Conservation (phyloP, 2,797 vertebrate genomes). For the Acrossocheilus wenchowensis region DNA sequence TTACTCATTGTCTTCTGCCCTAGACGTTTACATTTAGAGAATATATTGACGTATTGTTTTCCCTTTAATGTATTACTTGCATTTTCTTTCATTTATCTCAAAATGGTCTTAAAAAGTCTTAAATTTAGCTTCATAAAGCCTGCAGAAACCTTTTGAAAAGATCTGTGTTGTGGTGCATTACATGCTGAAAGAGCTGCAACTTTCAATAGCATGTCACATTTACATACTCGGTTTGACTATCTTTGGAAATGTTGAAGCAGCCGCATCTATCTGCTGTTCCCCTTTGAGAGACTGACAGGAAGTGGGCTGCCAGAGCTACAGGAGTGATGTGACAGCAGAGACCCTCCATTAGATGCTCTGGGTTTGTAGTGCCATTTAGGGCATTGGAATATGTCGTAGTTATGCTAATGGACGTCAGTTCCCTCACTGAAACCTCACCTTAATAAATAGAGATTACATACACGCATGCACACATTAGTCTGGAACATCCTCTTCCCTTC, state of each 20-base stretch:
- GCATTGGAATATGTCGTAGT: constrained; percentile 52
- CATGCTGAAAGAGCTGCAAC: not conserved
- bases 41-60: too few species aligned
- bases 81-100: too few species aligned
- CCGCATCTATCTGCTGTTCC: not conserved
- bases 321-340: constrained; percentile 49
- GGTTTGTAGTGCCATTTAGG: constrained; percentile 58
- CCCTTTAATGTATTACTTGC: too few species aligned
- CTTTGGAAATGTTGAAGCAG: not conserved
- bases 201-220: not conserved
- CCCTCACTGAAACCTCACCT: constrained; percentile 48
- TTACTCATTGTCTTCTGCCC: not conserved
- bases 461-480: constrained; percentile 27
- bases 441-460: constrained; percentile 15
- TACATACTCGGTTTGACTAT: not conserved
- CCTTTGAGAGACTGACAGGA: constrained; percentile 7
- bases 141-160: not conserved
- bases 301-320: constrained; percentile 38
- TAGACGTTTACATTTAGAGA: not conserved
- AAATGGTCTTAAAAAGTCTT: not conserved
- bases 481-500: constrained; percentile 5
- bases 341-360: constrained; percentile 45
- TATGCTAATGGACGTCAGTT: constrained; percentile 63
- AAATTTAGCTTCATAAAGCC: not conserved
- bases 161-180: not conserved